These are phyloP conservation scores for Tipula unca DNA, from an alignment of 2,888 invertebrate genomes.

Conservation along the genomic window DNA sequence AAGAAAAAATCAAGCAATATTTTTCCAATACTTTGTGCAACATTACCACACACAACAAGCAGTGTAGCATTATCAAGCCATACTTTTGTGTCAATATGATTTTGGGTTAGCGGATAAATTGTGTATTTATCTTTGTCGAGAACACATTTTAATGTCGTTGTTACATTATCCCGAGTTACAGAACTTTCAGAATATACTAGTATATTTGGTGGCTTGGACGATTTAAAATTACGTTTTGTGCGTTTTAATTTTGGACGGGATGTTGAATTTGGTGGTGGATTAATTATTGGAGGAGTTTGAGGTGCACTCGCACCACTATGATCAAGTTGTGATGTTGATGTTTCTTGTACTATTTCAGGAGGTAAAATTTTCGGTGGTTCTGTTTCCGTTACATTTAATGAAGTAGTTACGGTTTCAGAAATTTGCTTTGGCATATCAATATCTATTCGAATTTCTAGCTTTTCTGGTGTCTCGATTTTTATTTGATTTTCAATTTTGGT, in stretches of 20 bases:
- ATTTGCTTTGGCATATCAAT: not conserved
- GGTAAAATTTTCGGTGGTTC: conserved; percentile 21
- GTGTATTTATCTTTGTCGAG: conserved; percentile 66
- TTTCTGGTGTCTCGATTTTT: not conserved
- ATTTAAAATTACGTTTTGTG: conserved; percentile 35
- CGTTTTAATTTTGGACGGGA: conserved; percentile 33
- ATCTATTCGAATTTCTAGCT: conserved; percentile 19
- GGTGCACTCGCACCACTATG: not conserved
- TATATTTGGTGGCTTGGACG: conserved; percentile 67
- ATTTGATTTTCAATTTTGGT: not conserved
- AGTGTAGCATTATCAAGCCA: conserved; percentile 55
- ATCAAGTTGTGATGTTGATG: not conserved
- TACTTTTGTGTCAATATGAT: conserved; percentile 35
- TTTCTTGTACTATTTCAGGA: not conserved
- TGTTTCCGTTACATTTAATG: not conserved
- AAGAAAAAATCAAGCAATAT: conserved; percentile 63
- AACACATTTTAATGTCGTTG: conserved; percentile 57
- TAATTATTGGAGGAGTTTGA: not conserved
- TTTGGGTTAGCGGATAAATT: conserved; percentile 49
- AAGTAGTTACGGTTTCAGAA: not conserved
- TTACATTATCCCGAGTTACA: conserved; percentile 64
- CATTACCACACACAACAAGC: conserved; percentile 70
- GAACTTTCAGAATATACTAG: conserved; percentile 73
- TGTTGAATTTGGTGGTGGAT: not conserved
- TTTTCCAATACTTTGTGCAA: conserved; percentile 54